Evolutionary conservation across 2,113 vertebrate species (phyloP), one percentile per base, ranked within the genome.

Genomic region (Pelvicachromis taeniatus): DNA sequence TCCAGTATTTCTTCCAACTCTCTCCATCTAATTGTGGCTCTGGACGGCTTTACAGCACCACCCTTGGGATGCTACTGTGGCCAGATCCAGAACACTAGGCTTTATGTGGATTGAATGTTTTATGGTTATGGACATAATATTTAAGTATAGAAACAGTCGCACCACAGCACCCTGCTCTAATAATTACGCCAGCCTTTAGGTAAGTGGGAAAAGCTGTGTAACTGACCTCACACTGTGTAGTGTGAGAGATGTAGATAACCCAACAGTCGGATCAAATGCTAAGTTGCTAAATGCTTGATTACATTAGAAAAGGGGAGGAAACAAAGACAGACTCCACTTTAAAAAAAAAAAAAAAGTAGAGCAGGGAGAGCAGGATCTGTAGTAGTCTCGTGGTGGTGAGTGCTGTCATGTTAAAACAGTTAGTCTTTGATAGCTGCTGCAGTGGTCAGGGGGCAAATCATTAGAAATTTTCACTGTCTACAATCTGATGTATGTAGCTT

Each of bases 61-160:
- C 93, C 88, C 89, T 52, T 21, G 90, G 92, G 93, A 93, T 81
- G 87, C 95, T 95, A 93, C 90, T 89, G 94, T 93, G 90, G 93
- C 89, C 91, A 93, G 88, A 89, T 94, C 92, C 92, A 91, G 91
- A 94, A 89, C 87, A 80, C 88, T 95, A 92, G 93, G 93, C 90
- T 95, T 95, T 85, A 93, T 93, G 93, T 90, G 90, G 91, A 94
- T 85, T 92, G 86, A 94, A 95, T 94, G 93, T 94, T 96, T 96
- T 96, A 95, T 91, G 88, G 93, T 94, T 93, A 94, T 93, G 90
- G 89, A 92, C 92, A 90, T 91, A 90, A 91, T 94, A 89, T 93
- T 94, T 95, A 94, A 95, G 93, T 89, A 86, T 83, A 88, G 90
- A 88, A 95, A 92, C 91, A 90, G 93, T 87, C 92, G 13, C 86